These are phyloP conservation scores for Ceratothoa steindachneri DNA, from an alignment of 2,888 invertebrate species.

Conservation along the genomic window DNA sequence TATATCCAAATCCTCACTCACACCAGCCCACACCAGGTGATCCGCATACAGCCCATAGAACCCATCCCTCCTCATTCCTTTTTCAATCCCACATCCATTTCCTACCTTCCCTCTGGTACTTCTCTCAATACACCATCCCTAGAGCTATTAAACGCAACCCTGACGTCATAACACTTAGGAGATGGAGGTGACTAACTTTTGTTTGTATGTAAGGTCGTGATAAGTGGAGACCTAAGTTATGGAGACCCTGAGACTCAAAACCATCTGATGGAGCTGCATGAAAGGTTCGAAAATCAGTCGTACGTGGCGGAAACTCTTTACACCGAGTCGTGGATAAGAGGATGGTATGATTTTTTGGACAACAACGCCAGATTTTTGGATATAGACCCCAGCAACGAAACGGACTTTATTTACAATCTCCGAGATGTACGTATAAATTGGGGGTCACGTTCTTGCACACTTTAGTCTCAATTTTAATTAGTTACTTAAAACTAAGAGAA, in stretches of 20 bases:
- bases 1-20: too few species aligned
- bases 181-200: too few species aligned
- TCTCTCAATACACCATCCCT: too few species aligned
- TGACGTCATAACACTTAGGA: too few species aligned
- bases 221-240: background rate
- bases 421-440: slow-evolving; percentile 61
- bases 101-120: too few species aligned
- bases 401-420: slow-evolving; percentile 68
- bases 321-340: slow-evolving; percentile 83
- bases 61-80: too few species aligned
- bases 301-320: slow-evolving; percentile 66
- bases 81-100: too few species aligned
- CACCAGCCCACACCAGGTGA: too few species aligned
- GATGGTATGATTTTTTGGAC: slow-evolving; percentile 71
- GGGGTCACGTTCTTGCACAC: background rate
- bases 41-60: too few species aligned
- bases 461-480: too few species aligned
- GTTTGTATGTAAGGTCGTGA: background rate
- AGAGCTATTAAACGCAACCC: too few species aligned
- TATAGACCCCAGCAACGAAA: slow-evolving; percentile 68
- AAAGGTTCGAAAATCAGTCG: slow-evolving; percentile 56
- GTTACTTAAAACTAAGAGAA: too few species aligned
- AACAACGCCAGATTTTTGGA: slow-evolving; percentile 62
- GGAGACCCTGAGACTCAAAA: slow-evolving; percentile 17
- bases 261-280: slow-evolving; percentile 26